These are phyloP conservation scores for Episyrphus balteatus DNA, from an alignment of 1,140 invertebrate genomes.

Conservation along the genomic window DNA sequence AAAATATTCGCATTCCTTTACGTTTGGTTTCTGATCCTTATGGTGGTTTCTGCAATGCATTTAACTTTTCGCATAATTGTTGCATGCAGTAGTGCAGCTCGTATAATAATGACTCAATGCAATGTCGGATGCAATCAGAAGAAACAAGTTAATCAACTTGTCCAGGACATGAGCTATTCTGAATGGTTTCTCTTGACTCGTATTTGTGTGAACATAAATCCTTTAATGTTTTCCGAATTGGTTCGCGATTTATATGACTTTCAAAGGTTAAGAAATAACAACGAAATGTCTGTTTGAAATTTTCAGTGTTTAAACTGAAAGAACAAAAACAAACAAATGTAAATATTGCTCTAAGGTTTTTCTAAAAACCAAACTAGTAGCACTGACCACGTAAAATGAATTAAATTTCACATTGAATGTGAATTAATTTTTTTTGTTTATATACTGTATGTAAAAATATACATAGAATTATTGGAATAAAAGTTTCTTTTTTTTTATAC, in stretches of 20 bases:
- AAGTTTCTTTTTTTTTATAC: too few relatives aligned
- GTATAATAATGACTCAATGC: constrained; percentile 41
- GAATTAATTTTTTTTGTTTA: too few relatives aligned
- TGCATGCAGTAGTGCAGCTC: constrained; percentile 20
- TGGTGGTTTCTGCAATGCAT: constrained; percentile 47
- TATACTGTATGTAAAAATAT: too few relatives aligned
- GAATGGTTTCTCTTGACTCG: constrained; percentile 61
- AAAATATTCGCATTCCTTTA: constrained; percentile 70
- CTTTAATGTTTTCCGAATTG: constrained; percentile 46
- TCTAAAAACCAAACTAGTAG: too few relatives aligned
- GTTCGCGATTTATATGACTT: constrained; percentile 36
- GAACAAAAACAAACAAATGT: too few relatives aligned
- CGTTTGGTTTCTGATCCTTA: constrained; percentile 68
- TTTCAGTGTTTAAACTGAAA: too few relatives aligned
- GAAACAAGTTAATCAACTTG: constrained; percentile 6
- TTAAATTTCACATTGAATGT: too few relatives aligned
- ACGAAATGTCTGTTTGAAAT: too few relatives aligned
- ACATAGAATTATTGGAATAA: too few relatives aligned
- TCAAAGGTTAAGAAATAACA: too few relatives aligned
- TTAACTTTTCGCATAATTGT: constrained; percentile 44
- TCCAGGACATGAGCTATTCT: constrained; percentile 38
- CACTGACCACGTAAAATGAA: too few relatives aligned
- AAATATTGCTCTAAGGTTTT: too few relatives aligned
- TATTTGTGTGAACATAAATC: constrained; percentile 55
- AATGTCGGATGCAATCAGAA: constrained; percentile 27